These are phyloP conservation scores for Micrastur ruficollis DNA, from an alignment of 2,797 vertebrate species.

Conservation along the genomic window DNA sequence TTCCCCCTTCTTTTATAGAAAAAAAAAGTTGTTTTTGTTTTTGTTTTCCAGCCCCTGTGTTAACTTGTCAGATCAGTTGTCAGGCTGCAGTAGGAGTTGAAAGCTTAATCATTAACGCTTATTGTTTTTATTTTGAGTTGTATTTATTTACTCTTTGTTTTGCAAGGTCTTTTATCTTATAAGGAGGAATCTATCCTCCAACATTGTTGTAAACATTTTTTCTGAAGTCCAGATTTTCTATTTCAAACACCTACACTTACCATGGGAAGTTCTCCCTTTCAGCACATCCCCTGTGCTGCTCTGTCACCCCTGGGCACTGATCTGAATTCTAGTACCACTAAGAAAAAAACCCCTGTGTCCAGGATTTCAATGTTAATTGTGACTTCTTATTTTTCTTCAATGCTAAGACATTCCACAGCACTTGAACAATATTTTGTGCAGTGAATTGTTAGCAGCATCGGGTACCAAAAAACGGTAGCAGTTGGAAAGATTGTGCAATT, in stretches of 20 bases:
- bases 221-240: slow-evolving; percentile 6
- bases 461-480: background rate
- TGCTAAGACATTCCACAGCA: background rate
- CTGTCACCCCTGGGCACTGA: background rate
- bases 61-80: slow-evolving; percentile 5
- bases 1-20: background rate
- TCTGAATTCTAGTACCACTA: background rate
- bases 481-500: background rate
- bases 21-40: background rate
- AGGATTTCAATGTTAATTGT: background rate
- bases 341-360: background rate
- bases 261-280: background rate
- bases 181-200: background rate
- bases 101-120: background rate
- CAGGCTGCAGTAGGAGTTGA: background rate
- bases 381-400: background rate
- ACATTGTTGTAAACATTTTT: background rate
- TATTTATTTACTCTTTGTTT: background rate
- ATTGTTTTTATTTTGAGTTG: slow-evolving; percentile 3
- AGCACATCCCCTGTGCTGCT: background rate
- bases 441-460: background rate
- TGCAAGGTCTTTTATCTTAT: background rate
- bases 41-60: background rate
- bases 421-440: background rate
- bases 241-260: slow-evolving; percentile 32